Evolutionary conservation across 2,113 vertebrate species (phyloP), one percentile per base, ranked within the genome.

Genomic region (Canis aureus): DNA sequence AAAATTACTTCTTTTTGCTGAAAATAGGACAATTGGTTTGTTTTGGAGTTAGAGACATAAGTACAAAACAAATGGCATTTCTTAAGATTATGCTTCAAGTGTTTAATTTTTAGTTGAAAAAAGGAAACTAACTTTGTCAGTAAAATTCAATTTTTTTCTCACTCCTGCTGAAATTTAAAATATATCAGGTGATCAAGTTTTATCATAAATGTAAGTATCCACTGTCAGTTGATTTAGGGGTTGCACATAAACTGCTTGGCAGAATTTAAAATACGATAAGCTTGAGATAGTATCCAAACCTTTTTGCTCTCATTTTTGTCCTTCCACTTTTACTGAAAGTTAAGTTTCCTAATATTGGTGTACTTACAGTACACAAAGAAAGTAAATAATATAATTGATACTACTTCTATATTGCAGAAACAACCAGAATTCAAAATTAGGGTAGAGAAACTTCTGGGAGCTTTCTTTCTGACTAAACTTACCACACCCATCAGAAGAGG

Each of bases 401-500:
- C 4, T 43, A 60, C 12, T 5, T 81, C 32, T 62, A 51, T 19
- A 79, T 27, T 69, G 25, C 51, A 80, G 73, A 83, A 95, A 79
- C 12, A 86, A 64, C 25, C 82, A 87, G 73, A 67, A 83, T 64
- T 89, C 38, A 67, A 97, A 95, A 82, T 69, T 85, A 96, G 67
- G 16, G 43, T 20, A 85, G 32, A 90, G 81, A 93, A 95, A 23
- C 49, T 89, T 91, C 91, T 38, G n/a, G 87, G 79, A 94, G 76
- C 2, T 23, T 96, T 57, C 12, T 93, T 80, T 93, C 74, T 96
- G 94, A 95, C 81, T 91, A 95, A 95, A 23, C 66, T 73, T 38
- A 29, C 97, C 96, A 95, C 94, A 69, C 97, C 96, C 92, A 35
- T 49, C 25, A 55, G 32, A 74, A 64, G 55, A 95, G 74, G 64